phyloP scores from a whole-genome alignment of 2,113 vertebrate genomes.

The western clawed frog (Xenopus tropicalis) region DNA sequence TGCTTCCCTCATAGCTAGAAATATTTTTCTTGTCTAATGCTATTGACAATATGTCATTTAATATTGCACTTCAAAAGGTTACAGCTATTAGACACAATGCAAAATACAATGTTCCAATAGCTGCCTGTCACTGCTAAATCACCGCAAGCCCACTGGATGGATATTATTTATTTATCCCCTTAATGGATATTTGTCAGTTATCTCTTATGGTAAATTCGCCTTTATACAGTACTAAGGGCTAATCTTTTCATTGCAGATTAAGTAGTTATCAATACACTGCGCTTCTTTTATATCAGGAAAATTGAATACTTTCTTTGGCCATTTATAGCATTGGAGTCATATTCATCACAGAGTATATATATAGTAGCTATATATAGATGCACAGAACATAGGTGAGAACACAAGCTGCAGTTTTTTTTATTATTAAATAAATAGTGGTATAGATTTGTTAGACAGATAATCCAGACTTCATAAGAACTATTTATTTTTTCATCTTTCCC shows the following conservation, averaged over 20 bases:
- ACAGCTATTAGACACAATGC: neutral
- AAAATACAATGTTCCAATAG: neutral
- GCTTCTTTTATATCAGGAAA: too few species aligned
- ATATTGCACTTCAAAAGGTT: neutral
- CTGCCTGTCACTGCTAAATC: neutral
- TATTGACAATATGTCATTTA: neutral
- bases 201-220: neutral
- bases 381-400: too few species aligned
- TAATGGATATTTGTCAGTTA: conserved; percentile 1
- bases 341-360: too few species aligned
- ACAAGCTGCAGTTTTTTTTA: too few species aligned
- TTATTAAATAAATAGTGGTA: too few species aligned
- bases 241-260: neutral
- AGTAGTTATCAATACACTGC: neutral
- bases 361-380: too few species aligned
- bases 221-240: neutral
- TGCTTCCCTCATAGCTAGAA: neutral
- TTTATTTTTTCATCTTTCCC: too few species aligned
- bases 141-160: neutral
- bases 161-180: neutral
- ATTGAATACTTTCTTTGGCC: too few species aligned
- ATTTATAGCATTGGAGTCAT: too few species aligned
- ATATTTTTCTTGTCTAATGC: neutral
- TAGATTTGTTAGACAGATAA: too few species aligned
- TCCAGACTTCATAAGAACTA: too few species aligned